Conservation (phyloP, 2,888 invertebrate species). For the Drosophila suboccidentalis region DNA sequence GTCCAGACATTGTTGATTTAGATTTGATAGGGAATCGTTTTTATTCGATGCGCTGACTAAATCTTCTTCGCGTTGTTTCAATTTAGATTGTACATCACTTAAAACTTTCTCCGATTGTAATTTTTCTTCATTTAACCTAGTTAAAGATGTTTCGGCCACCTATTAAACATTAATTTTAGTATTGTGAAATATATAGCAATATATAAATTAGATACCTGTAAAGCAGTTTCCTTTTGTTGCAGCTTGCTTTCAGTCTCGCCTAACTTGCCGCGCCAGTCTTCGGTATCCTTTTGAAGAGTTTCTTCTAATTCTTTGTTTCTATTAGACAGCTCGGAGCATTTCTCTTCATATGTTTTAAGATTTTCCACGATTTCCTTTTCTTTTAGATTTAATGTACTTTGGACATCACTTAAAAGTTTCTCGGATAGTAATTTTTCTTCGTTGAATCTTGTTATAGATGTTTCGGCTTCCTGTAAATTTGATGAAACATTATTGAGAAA, state of each 20-base stretch:
- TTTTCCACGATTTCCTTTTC: constrained; percentile 25
- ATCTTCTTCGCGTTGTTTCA: constrained; percentile 33
- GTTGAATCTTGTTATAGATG: constrained; percentile 1
- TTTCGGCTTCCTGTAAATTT: constrained; percentile 9
- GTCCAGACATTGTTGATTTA: constrained; percentile 32
- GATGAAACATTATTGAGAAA: background rate
- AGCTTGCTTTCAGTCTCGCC: constrained; percentile 2
- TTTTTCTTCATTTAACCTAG: constrained; percentile 35
- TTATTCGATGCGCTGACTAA: constrained; percentile 32
- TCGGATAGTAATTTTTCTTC: constrained; percentile 2
- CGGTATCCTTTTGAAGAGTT: constrained; percentile 1
- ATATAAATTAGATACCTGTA: constrained; percentile 26
- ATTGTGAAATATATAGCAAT: background rate
- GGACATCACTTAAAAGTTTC: constrained; percentile 12
- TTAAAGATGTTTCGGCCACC: constrained; percentile 27
- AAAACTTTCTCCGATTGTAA: constrained; percentile 18
- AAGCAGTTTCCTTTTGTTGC: constrained; percentile 12
- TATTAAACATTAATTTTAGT: background rate
- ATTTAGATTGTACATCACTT: constrained; percentile 27
- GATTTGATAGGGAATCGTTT: constrained; percentile 34
- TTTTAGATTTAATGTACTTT: constrained; percentile 10
- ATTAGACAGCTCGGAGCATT: constrained; percentile 8
- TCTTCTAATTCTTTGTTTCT: constrained; percentile 14
- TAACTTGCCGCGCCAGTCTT: background rate
- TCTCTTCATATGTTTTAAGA: constrained; percentile 27